Percentiles rank a stretch among this genome's conserved stretches.
Conservation (phyloP, 2,888 invertebrate genomes). For the Willowsia nigromaculata region DNA sequence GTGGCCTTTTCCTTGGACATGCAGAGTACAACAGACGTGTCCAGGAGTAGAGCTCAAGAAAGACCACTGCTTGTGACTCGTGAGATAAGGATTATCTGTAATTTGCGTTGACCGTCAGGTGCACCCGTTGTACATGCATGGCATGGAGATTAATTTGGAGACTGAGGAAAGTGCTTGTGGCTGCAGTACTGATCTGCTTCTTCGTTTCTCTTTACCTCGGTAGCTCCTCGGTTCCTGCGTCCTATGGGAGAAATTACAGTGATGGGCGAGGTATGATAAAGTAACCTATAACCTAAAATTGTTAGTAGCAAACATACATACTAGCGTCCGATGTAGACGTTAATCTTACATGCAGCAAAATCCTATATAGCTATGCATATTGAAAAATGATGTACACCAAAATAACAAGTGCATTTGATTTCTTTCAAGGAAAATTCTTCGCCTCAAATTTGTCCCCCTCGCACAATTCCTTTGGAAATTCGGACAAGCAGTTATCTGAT, state of each 20-base stretch:
- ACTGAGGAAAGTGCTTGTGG: slow-evolving; percentile 63
- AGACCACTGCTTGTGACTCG: neutral
- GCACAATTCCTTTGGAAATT: neutral
- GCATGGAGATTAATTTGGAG: slow-evolving; percentile 74
- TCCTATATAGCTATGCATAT: too few species aligned
- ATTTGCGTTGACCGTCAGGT: neutral
- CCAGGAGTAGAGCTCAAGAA: neutral
- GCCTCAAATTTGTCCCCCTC: slow-evolving; percentile 38
- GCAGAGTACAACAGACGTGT: neutral
- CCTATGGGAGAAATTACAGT: neutral
- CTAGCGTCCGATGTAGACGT: too few species aligned
- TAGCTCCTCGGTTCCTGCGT: slow-evolving; percentile 56
- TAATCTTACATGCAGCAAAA: too few species aligned
- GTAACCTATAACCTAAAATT: too few species aligned
- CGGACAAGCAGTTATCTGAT: neutral
- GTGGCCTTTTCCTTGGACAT: neutral
- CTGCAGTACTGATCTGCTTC: slow-evolving; percentile 70
- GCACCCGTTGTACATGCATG: slow-evolving; percentile 54
- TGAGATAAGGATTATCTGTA: neutral
- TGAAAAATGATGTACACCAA: neutral
- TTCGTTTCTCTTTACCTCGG: slow-evolving; percentile 73
- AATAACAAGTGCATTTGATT: neutral
- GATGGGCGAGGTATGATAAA: slow-evolving; percentile 53
- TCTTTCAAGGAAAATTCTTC: slow-evolving; percentile 55
- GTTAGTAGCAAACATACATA: too few species aligned